Conservation (phyloP, 2,888 invertebrate species). For the Chorisops tibialis region DNA sequence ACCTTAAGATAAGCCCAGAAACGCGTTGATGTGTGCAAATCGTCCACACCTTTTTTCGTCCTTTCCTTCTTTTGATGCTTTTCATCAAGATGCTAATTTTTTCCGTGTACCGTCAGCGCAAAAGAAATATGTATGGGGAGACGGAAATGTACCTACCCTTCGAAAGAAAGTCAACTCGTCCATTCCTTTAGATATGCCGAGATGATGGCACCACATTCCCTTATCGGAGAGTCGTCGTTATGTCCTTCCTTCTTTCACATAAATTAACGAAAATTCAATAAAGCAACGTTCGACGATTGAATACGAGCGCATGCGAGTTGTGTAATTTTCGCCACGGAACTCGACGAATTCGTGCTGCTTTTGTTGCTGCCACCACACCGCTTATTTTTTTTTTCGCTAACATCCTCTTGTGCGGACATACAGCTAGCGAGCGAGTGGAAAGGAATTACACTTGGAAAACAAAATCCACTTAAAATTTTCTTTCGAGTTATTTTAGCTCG, state of each 20-base stretch:
- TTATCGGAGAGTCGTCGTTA: constrained; percentile 11
- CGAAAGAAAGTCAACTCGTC: constrained; percentile 17
- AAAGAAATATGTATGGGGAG: not conserved
- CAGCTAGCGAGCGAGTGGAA: constrained; percentile 3
- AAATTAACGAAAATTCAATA: constrained; percentile 28
- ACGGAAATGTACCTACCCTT: not conserved
- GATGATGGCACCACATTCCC: constrained; percentile 10
- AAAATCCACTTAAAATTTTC: constrained; percentile 29
- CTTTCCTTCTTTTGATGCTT: not conserved
- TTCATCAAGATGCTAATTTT: constrained; percentile 25
- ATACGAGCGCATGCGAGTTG: constrained; percentile 26
- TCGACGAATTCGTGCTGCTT: constrained; percentile 11
- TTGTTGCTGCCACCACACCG: constrained; percentile 3
- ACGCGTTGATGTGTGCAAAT: no score
- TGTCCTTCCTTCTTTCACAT: constrained; percentile 21
- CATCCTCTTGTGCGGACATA: not conserved
- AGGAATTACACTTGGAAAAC: constrained; percentile 23
- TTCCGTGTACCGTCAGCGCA: not conserved
- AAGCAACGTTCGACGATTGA: constrained; percentile 23
- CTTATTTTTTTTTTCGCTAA: constrained; percentile 7
- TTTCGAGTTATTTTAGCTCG: constrained; percentile 26
- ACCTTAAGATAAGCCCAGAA: no score
- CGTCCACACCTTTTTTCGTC: no score
- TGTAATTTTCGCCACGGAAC: constrained; percentile 16
- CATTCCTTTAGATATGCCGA: constrained; percentile 6